Conservation (phyloP, 2,888 invertebrate species). For the Sarcophaga carnaria region DNA sequence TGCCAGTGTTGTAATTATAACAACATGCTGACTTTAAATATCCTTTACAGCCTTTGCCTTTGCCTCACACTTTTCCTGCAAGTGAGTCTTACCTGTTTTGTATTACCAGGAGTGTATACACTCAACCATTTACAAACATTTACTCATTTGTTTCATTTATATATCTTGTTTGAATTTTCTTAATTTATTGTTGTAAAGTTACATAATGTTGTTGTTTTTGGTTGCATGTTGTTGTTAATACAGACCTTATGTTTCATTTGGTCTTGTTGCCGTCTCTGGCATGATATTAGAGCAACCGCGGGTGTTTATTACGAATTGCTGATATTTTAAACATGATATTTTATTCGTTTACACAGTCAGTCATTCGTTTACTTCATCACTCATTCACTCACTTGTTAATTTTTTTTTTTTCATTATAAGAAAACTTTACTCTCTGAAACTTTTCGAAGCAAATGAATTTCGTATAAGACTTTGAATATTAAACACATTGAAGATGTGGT, state of each 20-base stretch:
- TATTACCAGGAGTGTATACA: conserved; percentile 6
- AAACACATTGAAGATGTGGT: neutral
- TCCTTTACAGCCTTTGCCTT: conserved; percentile 19
- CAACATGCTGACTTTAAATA: conserved; percentile 31
- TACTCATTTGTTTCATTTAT: conserved; percentile 1
- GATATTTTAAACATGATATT: conserved; percentile 51
- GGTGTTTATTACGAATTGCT: conserved; percentile 58
- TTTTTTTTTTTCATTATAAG: neutral
- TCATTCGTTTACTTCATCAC: neutral
- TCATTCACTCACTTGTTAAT: neutral
- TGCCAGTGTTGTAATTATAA: neutral
- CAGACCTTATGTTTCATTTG: conserved; percentile 17
- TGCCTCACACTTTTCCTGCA: conserved; percentile 20
- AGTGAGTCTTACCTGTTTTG: conserved; percentile 14
- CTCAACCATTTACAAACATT: neutral
- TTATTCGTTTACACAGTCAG: neutral
- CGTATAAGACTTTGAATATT: neutral
- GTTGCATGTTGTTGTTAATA: conserved; percentile 62
- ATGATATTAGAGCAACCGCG: conserved; percentile 57
- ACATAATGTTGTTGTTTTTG: conserved; percentile 46
- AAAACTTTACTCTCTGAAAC: neutral
- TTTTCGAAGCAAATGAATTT: neutral
- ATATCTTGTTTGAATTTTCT: conserved; percentile 39
- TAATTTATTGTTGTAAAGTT: conserved; percentile 48
- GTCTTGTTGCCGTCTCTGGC: conserved; percentile 35